phyloP scores from a whole-genome alignment of 2,113 vertebrate genomes.

The Mustela lutreola region DNA sequence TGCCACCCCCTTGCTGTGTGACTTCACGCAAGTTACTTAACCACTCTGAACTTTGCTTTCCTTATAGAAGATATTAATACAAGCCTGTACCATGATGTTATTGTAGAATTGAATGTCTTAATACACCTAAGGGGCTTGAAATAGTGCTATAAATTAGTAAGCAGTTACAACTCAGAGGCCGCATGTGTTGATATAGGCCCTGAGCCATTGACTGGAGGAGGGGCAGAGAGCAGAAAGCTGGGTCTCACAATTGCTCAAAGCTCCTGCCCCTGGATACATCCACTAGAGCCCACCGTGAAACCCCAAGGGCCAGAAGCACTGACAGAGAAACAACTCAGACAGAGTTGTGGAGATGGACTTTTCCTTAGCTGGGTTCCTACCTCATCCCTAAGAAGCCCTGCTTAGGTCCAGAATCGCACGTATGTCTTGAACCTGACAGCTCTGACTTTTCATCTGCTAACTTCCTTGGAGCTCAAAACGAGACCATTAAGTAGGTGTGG shows the following conservation, averaged over 20 bases:
- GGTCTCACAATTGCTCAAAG: not conserved
- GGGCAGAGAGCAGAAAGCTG: not conserved
- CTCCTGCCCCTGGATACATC: not conserved
- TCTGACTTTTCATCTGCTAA: not conserved
- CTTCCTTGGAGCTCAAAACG: not conserved
- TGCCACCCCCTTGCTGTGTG: not conserved
- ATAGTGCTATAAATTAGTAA: not conserved
- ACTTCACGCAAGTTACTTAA: not conserved
- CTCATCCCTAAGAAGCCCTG: not conserved
- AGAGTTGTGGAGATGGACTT: not conserved
- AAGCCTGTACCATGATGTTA: not conserved
- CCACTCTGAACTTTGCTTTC: not conserved
- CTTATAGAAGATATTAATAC: not conserved
- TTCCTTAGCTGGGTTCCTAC: not conserved
- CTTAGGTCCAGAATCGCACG: not conserved
- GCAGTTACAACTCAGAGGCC: not conserved
- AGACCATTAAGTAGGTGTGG: not conserved
- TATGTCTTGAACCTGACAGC: not conserved
- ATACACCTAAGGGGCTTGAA: not conserved
- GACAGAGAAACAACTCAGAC: not conserved
- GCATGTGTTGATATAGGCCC: not conserved
- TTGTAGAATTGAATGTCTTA: not conserved
- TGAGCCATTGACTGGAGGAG: not conserved
- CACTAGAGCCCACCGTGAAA: not conserved
- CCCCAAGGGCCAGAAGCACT: not conserved